A percentile compares a stretch with the other conserved stretches of the same genome.
phyloP scores from a whole-genome alignment of 2,113 vertebrate genomes.

The Aptenodytes forsteri region DNA sequence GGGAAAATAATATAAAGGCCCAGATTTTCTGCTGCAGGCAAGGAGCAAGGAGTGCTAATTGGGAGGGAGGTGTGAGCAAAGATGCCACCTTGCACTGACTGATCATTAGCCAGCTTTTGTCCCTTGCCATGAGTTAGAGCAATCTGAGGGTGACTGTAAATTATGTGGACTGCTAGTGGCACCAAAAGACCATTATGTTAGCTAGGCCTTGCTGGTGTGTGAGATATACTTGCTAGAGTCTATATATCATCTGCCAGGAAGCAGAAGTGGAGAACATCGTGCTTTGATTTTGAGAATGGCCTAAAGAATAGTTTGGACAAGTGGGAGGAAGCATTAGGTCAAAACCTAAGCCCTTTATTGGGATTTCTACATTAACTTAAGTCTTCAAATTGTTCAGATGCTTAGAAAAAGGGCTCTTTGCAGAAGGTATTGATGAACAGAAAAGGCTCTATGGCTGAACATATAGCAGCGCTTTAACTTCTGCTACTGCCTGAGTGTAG shows the following conservation, averaged over 20 bases:
- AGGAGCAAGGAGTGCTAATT: slow-evolving; percentile 66
- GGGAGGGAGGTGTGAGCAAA: slow-evolving; percentile 58
- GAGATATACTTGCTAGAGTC: background rate
- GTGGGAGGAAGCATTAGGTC: background rate
- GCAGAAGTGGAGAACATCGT: background rate
- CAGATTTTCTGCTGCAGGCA: slow-evolving; percentile 68
- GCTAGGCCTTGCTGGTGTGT: background rate
- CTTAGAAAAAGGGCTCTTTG: background rate
- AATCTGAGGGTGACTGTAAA: slow-evolving; percentile 20
- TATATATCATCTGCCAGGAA: background rate
- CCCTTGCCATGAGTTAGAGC: slow-evolving; percentile 8
- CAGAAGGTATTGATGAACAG: background rate
- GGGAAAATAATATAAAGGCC: slow-evolving; percentile 64
- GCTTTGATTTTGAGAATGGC: background rate
- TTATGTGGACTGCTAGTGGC: slow-evolving; percentile 7
- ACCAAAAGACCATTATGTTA: background rate
- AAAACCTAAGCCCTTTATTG: background rate
- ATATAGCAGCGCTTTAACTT: background rate
- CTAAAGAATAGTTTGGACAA: background rate
- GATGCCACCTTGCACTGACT: slow-evolving; percentile 42
- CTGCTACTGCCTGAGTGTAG: background rate
- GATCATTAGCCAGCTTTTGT: slow-evolving; percentile 61
- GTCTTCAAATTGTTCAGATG: background rate
- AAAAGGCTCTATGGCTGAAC: background rate
- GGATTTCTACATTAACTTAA: background rate